Conservation (phyloP, 1,140 invertebrate species). For the Thaumatotibia leucotreta region DNA sequence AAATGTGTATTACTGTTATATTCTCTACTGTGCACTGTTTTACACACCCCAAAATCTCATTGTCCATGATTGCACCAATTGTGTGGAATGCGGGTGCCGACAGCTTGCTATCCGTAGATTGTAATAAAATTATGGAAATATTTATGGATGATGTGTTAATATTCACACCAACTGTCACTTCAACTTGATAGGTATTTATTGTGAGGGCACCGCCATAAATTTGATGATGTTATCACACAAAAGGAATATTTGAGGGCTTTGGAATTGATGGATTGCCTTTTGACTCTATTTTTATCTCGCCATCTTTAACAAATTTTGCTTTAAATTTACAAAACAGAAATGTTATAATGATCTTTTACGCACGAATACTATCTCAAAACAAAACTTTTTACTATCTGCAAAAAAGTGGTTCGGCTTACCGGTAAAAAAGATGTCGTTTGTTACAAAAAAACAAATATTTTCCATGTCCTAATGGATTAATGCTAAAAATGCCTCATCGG, state of each 20-base stretch:
- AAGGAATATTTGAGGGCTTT: background rate
- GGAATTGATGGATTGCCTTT: background rate
- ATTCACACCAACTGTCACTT: conserved; percentile 27
- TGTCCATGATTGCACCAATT: conserved; percentile 73
- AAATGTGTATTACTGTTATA: background rate
- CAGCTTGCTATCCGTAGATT: conserved; percentile 61
- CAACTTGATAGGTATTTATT: conserved; percentile 15
- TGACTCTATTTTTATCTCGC: background rate
- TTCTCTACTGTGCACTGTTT: conserved; percentile 29
- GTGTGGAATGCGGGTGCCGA: conserved; percentile 69
- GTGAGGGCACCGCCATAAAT: conserved; percentile 12
- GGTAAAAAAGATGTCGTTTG: conserved; percentile 27
- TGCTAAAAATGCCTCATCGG: conserved; percentile 64
- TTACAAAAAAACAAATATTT: conserved; percentile 49
- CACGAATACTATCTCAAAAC: background rate
- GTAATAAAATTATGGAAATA: conserved; percentile 49
- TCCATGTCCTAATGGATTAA: conserved; percentile 63
- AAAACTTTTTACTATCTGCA: background rate
- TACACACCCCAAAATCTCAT: conserved; percentile 70
- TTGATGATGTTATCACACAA: conserved; percentile 10
- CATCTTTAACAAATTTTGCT: background rate
- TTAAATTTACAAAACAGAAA: background rate
- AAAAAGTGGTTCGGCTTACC: background rate
- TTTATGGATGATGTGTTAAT: conserved; percentile 36
- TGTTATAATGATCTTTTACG: background rate